Conservation (phyloP, 2,797 vertebrate species). For the Brotula barbata region DNA sequence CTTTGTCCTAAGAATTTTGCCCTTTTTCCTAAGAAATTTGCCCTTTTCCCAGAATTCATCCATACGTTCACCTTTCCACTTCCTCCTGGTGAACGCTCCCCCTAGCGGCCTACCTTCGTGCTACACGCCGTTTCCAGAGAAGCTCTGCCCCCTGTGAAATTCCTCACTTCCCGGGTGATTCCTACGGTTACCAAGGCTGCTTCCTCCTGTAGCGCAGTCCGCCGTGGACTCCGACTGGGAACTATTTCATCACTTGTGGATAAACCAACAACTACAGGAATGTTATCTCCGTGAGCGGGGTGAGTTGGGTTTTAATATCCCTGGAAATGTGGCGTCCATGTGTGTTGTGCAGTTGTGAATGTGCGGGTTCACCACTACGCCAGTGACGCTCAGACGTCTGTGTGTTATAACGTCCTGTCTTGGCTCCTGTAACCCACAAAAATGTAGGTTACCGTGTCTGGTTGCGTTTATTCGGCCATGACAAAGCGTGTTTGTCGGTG, state of each 20-base stretch:
- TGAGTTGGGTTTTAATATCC: slow-evolving; percentile 57
- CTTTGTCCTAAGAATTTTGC: too few species aligned
- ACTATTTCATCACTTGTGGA: slow-evolving; percentile 53
- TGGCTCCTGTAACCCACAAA: slow-evolving; percentile 15
- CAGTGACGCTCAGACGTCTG: slow-evolving; percentile 38
- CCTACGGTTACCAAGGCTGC: slow-evolving; percentile 65
- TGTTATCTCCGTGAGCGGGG: slow-evolving; percentile 59
- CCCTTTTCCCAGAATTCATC: too few species aligned
- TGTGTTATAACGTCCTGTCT: slow-evolving; percentile 33
- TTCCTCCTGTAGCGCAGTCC: slow-evolving; percentile 55
- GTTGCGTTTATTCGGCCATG: background rate
- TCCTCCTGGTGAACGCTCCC: slow-evolving; percentile 23
- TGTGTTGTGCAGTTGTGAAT: slow-evolving; percentile 53
- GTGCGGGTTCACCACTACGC: slow-evolving; percentile 28
- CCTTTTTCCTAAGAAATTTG: too few species aligned
- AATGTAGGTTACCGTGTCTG: slow-evolving; percentile 18
- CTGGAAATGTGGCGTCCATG: slow-evolving; percentile 19
- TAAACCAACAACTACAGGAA: slow-evolving; percentile 48
- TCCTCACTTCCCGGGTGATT: slow-evolving; percentile 73
- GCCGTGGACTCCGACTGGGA: slow-evolving; percentile 39
- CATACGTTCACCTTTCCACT: background rate
- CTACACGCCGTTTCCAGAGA: slow-evolving; percentile 43
- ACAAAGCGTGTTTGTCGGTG: slow-evolving; percentile 15
- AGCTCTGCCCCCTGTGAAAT: slow-evolving; percentile 76
- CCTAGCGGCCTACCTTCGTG: slow-evolving; percentile 50